A percentile compares a stretch with the other conserved stretches of the same genome.
Conservation (phyloP, 2,113 vertebrate genomes). For the Channa argus region DNA sequence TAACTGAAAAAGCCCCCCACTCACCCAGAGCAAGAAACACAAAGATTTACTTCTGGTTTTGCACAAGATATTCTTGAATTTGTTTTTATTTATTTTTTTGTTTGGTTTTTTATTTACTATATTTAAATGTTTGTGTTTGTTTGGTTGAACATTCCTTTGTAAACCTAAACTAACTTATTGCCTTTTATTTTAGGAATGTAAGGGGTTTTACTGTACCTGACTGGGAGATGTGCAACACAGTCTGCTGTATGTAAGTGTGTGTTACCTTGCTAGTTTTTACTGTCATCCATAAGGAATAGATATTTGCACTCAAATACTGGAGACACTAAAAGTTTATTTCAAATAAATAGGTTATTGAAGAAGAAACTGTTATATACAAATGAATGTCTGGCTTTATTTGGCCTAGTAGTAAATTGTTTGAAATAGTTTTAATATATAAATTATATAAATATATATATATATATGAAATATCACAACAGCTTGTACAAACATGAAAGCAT, state of each 20-base stretch:
- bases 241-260: conserved; percentile 71
- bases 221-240: conserved; percentile 84
- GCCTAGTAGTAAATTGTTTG: conserved; percentile 90
- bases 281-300: conserved; percentile 79
- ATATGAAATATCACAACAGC: conserved; percentile 87
- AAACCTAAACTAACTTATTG: conserved; percentile 85
- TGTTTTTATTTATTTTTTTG: conserved; percentile 37
- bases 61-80: conserved; percentile 79
- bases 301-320: conserved; percentile 84
- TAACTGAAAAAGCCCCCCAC: conserved; percentile 46
- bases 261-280: conserved; percentile 80
- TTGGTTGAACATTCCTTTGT: conserved; percentile 77
- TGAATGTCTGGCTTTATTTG: conserved; percentile 97
- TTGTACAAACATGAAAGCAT: conserved; percentile 97
- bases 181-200: conserved; percentile 93
- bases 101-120: conserved; percentile 69
- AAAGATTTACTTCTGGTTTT: conserved; percentile 82
- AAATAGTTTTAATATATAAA: conserved; percentile 90
- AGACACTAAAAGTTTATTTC: conserved; percentile 82
- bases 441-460: conserved; percentile 81
- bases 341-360: conserved; percentile 81
- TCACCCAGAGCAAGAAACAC: conserved; percentile 76
- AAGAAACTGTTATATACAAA: conserved; percentile 88
- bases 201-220: conserved; percentile 83
- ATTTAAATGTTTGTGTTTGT: conserved; percentile 79